Base-by-base conservation (phyloP, 2,888 invertebrate genomes). In the Punctoribates punctum region DNA sequence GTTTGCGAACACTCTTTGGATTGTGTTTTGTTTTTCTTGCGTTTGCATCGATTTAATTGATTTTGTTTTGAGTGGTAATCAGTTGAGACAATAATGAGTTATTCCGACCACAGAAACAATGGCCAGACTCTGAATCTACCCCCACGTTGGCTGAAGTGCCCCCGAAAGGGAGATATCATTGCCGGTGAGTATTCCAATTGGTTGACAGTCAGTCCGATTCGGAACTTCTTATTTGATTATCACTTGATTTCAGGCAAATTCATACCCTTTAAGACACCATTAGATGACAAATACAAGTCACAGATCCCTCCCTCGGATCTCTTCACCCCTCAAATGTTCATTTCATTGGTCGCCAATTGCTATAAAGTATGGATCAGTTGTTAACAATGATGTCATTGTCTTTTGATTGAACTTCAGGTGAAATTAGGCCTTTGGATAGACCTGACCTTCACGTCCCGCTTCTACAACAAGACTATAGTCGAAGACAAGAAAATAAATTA, bases 361-460 rank as follows among this genome's bases (percentile, higher is more conserved):
- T 87, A 90, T 80, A 92, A 91, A 87, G 90, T 93, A 85, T 82
- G 78, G 78, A 27, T 75, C 13, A 23, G 23, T 77, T 73, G 27
- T 80, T 81, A 6, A 80, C 82, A 83, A 81, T 54, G 57, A 15
- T 51, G 5, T n/a, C 15, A 46, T 54, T 46, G 60, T 77, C 3
- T 75, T 73, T 62, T 77, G 76, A 29, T 72, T 78, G 79, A 54
- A 83, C 6, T 65, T 34, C 78, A 94, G 93, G 85, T 90, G 23
- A 93, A 92, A 82, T 85, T 99, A 77, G 98, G 98, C 0, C 84
- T 99, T 29, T 95, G 98, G 94, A 90, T 99, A 78, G 98, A 99
- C 85, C 86, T 99, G 79, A 98, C 99, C 0, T 96, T 97, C 82
- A 98, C 99, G 0, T 89, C 87, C 78, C 88, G 98, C 77, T 99